Percentiles rank a stretch among this genome's conserved stretches.
These are phyloP conservation scores for Triplophysa dalaica DNA, from an alignment of 2,113 vertebrate genomes.

Conservation along the genomic window DNA sequence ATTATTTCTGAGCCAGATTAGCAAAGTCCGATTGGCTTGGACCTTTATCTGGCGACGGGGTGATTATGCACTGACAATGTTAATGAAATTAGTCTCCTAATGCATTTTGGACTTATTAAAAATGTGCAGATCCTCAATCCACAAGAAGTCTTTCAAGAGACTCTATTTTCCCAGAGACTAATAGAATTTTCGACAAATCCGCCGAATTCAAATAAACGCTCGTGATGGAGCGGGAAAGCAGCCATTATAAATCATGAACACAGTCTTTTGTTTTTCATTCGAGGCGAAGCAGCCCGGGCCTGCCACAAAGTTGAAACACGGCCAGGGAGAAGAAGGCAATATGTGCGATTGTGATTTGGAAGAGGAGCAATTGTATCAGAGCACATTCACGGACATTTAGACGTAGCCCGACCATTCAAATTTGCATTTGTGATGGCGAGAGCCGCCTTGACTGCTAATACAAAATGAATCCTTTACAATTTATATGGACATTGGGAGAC, in stretches of 20 bases:
- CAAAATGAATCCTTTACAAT: constrained; percentile 71
- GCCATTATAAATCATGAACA: constrained; percentile 49
- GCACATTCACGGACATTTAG: constrained; percentile 59
- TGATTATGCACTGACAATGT: constrained; percentile 52
- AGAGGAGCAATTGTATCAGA: constrained; percentile 54
- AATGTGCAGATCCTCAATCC: constrained; percentile 43
- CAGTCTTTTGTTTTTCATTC: constrained; percentile 55
- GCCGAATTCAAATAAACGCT: constrained; percentile 45
- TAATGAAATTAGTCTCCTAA: constrained; percentile 62
- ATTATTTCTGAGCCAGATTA: constrained; percentile 54
- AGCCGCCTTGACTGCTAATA: constrained; percentile 57
- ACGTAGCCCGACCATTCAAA: constrained; percentile 64
- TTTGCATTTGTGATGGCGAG: constrained; percentile 65
- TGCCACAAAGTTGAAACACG: constrained; percentile 33
- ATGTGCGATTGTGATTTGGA: constrained; percentile 56
- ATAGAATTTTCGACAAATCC: constrained; percentile 54
- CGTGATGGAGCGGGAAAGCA: constrained; percentile 12
- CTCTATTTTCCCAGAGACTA: constrained; percentile 38
- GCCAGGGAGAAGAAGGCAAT: constrained; percentile 54
- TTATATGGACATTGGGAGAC: constrained; percentile 58
- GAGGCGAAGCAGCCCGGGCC: constrained; percentile 26
- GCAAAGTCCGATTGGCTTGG: constrained; percentile 31
- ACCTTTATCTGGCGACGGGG: constrained; percentile 43
- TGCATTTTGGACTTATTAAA: constrained; percentile 46
- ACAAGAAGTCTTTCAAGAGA: constrained; percentile 48